These are phyloP conservation scores for Chunga burmeisteri DNA, from an alignment of 2,113 vertebrate genomes.

Conservation along the genomic window DNA sequence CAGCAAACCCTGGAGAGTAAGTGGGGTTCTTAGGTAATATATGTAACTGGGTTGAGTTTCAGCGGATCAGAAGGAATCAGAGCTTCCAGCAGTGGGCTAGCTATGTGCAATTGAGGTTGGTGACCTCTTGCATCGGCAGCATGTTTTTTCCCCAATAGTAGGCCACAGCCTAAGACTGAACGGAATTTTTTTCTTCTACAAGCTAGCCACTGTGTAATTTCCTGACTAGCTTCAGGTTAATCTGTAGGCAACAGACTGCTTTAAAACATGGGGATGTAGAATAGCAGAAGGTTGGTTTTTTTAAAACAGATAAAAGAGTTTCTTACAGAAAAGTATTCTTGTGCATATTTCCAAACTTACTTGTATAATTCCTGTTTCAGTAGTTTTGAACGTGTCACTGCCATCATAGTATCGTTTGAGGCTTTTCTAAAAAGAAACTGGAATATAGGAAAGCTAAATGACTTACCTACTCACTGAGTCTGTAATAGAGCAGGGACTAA, in stretches of 20 bases:
- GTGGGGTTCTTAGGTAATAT: constrained; percentile 44
- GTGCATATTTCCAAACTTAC: background rate
- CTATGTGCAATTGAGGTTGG: background rate
- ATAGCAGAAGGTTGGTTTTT: background rate
- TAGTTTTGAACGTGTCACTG: background rate
- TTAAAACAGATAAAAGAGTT: background rate
- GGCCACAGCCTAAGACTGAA: background rate
- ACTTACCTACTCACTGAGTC: background rate
- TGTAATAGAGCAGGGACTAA: background rate
- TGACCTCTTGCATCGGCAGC: background rate
- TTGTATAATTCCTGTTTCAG: background rate
- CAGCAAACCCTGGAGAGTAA: constrained; percentile 98
- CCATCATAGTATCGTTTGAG: background rate
- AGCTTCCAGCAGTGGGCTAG: background rate
- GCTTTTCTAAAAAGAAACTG: background rate
- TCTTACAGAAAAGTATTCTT: background rate
- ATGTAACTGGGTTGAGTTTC: background rate
- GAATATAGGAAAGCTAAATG: background rate
- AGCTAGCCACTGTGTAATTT: background rate
- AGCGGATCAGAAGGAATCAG: background rate
- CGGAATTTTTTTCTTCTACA: background rate
- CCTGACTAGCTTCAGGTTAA: background rate
- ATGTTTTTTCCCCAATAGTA: background rate
- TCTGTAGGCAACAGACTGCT: background rate
- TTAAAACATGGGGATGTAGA: background rate